These are phyloP conservation scores for Drosophila algonquin DNA, from an alignment of 2,888 invertebrate genomes.

Conservation along the genomic window DNA sequence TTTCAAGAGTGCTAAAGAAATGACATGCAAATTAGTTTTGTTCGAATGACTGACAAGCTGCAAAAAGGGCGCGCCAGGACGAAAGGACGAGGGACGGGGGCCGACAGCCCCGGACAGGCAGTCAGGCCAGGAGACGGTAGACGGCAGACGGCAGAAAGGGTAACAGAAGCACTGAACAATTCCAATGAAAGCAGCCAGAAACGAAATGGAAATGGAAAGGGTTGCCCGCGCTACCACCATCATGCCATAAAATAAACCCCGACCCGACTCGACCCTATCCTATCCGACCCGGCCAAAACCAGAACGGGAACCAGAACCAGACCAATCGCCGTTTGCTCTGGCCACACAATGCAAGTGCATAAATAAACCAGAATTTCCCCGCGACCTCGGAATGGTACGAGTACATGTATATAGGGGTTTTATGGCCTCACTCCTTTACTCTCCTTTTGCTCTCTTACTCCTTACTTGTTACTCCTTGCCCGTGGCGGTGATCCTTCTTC, in stretches of 20 bases:
- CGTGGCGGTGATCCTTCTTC: too few species aligned
- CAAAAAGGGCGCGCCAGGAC: conserved; percentile 37
- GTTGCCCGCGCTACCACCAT: conserved; percentile 30
- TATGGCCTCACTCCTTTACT: conserved; percentile 14
- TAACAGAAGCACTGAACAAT: conserved; percentile 34
- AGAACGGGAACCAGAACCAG: background rate
- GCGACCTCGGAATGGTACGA: too few species aligned
- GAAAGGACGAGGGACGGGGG: too few species aligned
- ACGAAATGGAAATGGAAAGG: conserved; percentile 44
- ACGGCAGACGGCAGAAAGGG: conserved; percentile 30
- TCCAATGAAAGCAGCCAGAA: conserved; percentile 55
- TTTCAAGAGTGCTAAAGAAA: conserved; percentile 80
- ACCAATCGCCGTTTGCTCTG: conserved; percentile 48
- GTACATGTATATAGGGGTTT: background rate
- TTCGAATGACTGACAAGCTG: conserved; percentile 80
- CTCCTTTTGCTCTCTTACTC: too few species aligned
- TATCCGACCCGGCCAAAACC: conserved; percentile 6
- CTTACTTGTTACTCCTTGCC: too few species aligned
- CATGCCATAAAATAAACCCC: background rate
- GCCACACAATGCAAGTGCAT: conserved; percentile 76
- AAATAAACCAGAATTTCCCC: conserved; percentile 63
- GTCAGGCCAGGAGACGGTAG: conserved; percentile 8
- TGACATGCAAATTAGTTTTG: conserved; percentile 81
- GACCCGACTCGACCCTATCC: conserved; percentile 3
- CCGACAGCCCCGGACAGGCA: conserved; percentile 19